These are phyloP conservation scores for Lanius ludovicianus DNA, from an alignment of 2,113 vertebrate genomes.

Conservation along the genomic window DNA sequence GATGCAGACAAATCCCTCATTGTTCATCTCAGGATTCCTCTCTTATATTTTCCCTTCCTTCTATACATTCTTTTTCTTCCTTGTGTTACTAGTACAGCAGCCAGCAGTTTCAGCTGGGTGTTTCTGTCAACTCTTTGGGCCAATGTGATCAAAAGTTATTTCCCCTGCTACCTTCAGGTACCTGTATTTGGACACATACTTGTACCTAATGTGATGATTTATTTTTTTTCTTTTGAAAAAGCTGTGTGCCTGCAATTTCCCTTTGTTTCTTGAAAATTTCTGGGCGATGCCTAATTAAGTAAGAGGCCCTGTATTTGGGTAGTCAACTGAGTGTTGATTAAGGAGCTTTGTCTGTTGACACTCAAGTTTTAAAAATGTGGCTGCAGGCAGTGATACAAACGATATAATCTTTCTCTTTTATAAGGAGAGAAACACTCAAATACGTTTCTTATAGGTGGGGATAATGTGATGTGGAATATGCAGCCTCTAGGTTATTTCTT, in stretches of 20 bases:
- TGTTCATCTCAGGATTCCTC: background rate
- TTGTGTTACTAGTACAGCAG: background rate
- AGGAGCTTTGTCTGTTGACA: background rate
- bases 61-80: background rate
- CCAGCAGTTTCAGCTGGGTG: background rate
- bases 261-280: background rate
- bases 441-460: background rate
- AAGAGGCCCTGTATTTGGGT: background rate
- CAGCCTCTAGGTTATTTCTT: constrained; percentile 8
- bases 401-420: background rate
- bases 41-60: background rate
- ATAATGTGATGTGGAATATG: background rate
- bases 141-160: background rate
- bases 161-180: background rate
- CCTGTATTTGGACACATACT: background rate
- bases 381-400: background rate
- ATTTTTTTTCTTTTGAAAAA: background rate
- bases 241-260: background rate
- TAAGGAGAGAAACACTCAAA: background rate
- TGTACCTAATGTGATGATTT: background rate
- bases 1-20: background rate
- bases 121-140: background rate
- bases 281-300: background rate
- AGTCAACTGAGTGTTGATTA: background rate
- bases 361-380: background rate